phyloP scores from a whole-genome alignment of 2,888 invertebrate species.

The Folsomia manolachei region DNA sequence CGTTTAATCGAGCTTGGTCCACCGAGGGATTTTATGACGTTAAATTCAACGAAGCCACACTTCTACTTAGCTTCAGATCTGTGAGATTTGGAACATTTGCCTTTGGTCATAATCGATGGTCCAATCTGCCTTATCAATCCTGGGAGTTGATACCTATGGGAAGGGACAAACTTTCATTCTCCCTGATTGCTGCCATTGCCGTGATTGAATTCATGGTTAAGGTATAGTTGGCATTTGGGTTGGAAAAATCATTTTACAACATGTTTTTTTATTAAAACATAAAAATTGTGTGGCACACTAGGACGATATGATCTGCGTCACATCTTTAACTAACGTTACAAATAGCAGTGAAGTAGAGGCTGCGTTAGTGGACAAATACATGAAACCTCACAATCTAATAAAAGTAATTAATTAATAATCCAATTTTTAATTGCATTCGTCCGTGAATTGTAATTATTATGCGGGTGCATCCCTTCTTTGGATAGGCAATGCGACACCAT shows the following conservation, averaged over 20 bases:
- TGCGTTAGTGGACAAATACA: constrained; percentile 61
- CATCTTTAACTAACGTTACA: constrained; percentile 63
- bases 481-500: constrained; percentile 62
- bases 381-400: constrained; percentile 62
- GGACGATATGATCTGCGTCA: constrained; percentile 56
- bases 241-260: neutral
- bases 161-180: constrained; percentile 38
- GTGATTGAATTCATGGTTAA: constrained; percentile 44
- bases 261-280: constrained; percentile 23
- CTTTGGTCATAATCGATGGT: constrained; percentile 69
- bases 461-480: too few species aligned
- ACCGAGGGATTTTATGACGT: constrained; percentile 71
- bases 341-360: constrained; percentile 61
- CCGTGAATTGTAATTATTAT: too few species aligned
- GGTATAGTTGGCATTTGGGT: constrained; percentile 12
- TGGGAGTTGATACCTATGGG: constrained; percentile 75
- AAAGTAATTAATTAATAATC: constrained; percentile 56
- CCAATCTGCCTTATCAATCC: constrained; percentile 79
- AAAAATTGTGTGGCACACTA: too few species aligned
- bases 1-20: constrained; percentile 63
- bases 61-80: constrained; percentile 61
- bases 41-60: constrained; percentile 79
- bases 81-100: constrained; percentile 70
- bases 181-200: constrained; percentile 43
- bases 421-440: too few species aligned